Evolutionary conservation across 1,140 invertebrate genomes (phyloP).

Genomic region (Cherax destructor): DNA sequence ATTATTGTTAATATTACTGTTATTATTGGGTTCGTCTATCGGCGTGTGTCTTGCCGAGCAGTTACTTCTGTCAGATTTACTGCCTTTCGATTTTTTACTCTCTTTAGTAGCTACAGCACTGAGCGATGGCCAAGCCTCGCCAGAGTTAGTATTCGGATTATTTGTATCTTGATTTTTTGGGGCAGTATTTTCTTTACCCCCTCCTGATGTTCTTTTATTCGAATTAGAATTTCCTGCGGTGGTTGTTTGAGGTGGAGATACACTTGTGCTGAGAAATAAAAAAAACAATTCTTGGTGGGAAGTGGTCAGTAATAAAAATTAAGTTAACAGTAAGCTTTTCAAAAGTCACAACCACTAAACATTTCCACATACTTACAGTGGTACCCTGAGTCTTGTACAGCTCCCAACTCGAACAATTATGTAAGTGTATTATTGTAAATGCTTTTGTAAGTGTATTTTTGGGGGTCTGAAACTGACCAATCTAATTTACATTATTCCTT

Average conservation of each 20-base stretch:
- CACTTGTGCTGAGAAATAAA: constrained; percentile 16
- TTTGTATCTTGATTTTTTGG: constrained; percentile 40
- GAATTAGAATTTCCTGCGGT: constrained; percentile 38
- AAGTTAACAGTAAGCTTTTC: too few species aligned
- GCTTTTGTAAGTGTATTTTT: too few species aligned
- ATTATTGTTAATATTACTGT: constrained; percentile 50
- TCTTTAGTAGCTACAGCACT: constrained; percentile 61
- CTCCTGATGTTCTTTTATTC: constrained; percentile 46
- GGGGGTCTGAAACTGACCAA: too few species aligned
- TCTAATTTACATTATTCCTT: too few species aligned
- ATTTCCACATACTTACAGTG: too few species aligned
- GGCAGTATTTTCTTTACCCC: constrained; percentile 45
- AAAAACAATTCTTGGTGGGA: neutral
- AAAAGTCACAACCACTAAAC: too few species aligned
- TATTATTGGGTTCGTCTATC: constrained; percentile 67
- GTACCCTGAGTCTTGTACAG: too few species aligned
- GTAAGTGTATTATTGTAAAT: too few species aligned
- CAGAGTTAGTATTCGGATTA: constrained; percentile 9
- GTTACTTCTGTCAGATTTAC: constrained; percentile 63
- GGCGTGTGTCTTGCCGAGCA: constrained; percentile 54
- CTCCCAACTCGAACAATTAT: too few species aligned
- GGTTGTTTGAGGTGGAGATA: constrained; percentile 28
- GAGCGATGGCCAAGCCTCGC: constrained; percentile 47
- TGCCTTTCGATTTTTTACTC: constrained; percentile 66
- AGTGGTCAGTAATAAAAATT: too few species aligned